Conservation (phyloP, 2,888 invertebrate species). For the Platycnemis pennipes region DNA sequence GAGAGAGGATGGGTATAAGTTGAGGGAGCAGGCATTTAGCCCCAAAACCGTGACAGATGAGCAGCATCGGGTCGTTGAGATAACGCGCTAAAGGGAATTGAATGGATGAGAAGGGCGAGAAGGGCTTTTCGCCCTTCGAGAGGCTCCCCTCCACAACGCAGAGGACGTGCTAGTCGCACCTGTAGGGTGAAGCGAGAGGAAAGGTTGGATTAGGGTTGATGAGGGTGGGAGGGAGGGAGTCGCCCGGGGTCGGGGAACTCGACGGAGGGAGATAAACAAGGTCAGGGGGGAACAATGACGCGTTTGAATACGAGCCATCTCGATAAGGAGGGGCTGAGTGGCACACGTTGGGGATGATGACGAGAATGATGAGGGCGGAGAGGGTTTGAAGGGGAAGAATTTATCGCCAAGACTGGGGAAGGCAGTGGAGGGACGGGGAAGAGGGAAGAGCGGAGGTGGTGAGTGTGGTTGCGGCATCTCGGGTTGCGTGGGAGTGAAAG, state of each 20-base stretch:
- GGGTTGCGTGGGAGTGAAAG: not conserved
- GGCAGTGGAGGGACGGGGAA: not conserved
- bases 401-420: not conserved
- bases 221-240: not conserved
- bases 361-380: not conserved
- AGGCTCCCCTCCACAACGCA: not conserved
- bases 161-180: not conserved
- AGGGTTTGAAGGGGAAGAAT: not conserved
- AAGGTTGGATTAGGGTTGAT: not conserved
- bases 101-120: not conserved
- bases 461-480: not conserved
- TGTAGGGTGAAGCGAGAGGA: not conserved
- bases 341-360: not conserved
- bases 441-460: not conserved
- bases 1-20: not conserved
- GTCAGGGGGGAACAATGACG: conserved; percentile 61
- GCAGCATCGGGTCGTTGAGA: conserved; percentile 29
- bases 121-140: not conserved
- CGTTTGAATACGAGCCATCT: conserved; percentile 53
- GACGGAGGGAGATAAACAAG: conserved; percentile 61
- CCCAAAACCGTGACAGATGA: conserved; percentile 47
- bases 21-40: conserved; percentile 13
- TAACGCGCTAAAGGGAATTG: conserved; percentile 57
- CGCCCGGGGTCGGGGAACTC: too few relatives aligned
- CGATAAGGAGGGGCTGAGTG: conserved; percentile 48